These are phyloP conservation scores for Chlamydotis undulata DNA, from an alignment of 2,113 vertebrate species.

Conservation along the genomic window DNA sequence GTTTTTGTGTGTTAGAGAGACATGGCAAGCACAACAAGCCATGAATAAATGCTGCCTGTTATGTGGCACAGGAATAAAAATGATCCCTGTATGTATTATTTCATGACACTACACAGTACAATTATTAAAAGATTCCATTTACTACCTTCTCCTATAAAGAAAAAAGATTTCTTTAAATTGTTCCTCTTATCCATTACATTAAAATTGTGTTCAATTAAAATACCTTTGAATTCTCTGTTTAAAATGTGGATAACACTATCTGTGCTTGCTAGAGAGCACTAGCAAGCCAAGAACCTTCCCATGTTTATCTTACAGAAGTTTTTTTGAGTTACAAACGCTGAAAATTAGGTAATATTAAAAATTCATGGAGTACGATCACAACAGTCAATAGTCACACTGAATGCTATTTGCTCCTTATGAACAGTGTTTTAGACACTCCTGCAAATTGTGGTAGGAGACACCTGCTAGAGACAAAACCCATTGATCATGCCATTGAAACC, in stretches of 20 bases:
- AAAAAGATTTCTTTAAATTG: background rate
- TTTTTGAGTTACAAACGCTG: background rate
- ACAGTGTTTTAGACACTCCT: background rate
- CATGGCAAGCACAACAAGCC: background rate
- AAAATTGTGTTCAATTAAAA: background rate
- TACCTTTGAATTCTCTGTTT: background rate
- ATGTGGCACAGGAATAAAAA: background rate
- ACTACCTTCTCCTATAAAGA: background rate
- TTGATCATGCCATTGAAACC: background rate
- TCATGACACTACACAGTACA: background rate
- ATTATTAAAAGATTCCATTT: background rate
- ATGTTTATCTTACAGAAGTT: background rate
- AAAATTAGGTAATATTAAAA: background rate
- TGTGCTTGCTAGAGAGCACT: background rate
- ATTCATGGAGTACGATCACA: accelerated
- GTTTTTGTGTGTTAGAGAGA: background rate
- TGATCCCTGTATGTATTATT: background rate
- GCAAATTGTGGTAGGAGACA: background rate
- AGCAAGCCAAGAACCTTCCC: background rate
- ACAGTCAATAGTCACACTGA: background rate
- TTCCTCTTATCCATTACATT: background rate
- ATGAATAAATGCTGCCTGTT: background rate
- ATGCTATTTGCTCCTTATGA: background rate
- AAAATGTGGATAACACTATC: background rate
- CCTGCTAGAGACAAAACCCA: background rate